Base-by-base conservation (phyloP, 2,113 vertebrate genomes). In the Eurystomus gularis region DNA sequence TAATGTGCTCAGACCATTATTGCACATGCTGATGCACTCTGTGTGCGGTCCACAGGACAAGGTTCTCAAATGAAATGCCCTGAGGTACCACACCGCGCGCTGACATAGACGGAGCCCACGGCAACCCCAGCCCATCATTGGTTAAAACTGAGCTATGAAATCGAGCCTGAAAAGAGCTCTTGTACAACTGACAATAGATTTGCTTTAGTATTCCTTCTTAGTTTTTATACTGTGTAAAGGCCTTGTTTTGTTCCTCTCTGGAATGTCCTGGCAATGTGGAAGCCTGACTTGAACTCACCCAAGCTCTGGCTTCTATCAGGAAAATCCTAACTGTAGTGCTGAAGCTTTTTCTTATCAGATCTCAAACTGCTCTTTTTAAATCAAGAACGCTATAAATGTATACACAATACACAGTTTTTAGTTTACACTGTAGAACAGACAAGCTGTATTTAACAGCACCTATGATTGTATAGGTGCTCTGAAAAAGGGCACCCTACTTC, bases 71-170 rank as follows among this genome's bases (percentile, higher is more conserved):
- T 19, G 28, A 40, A 57, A 3, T 6, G 25, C 18, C 21, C 6
- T 0, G 2, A 11, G 40, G 62, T 69, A 58, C 77, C 51, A 37
- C 4, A 0, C 46, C n/a, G 21, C n/a, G 75, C 37, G 24, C 60
- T 40, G 13, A 12, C 12, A 37, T 0, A 68, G 52, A 31, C 0
- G 0, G 13, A 76, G 46, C 54, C 58, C 9, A 2, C 6, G 18
- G 70, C 55, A 94, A 37, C 13, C 51, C 19, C 51, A 25, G n/a
- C 16, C 44, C 25, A 25, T 60, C 16, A 39, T 35, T 25, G 79
- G 10, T 64, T 68, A 17, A 37, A 86, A 33, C 39, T 54, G 46
- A 57, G 54, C 57, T 66, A 19, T 31, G 46, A 86, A 69, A 33
- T 3, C 12, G 24, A 78, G 51, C 39, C 11, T 17, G 39, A 48